Percentiles rank a stretch among this genome's conserved stretches.
These are phyloP conservation scores for Cephalopachus bancanus DNA, from an alignment of 2,797 vertebrate species.

Conservation along the genomic window DNA sequence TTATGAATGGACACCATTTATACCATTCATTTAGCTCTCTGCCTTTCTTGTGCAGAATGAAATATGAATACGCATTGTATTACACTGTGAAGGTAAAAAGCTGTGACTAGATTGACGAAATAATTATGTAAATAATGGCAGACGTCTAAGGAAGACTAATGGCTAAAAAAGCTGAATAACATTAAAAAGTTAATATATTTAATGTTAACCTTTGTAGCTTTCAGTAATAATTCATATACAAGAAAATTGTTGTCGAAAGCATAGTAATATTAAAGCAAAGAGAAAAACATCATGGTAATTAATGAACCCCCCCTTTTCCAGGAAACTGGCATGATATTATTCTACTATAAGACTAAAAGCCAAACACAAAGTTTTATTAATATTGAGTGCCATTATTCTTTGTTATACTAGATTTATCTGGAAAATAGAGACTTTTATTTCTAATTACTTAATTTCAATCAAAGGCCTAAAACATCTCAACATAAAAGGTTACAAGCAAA, in stretches of 20 bases:
- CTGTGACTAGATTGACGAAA: slow-evolving; percentile 83
- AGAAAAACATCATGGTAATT: slow-evolving; percentile 71
- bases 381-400: slow-evolving; percentile 52
- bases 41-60: slow-evolving; percentile 53
- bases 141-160: slow-evolving; percentile 77
- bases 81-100: slow-evolving; percentile 72
- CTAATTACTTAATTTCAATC: slow-evolving; percentile 42
- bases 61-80: slow-evolving; percentile 76
- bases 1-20: slow-evolving; percentile 67
- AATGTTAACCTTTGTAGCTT: slow-evolving; percentile 76
- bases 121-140: slow-evolving; percentile 83
- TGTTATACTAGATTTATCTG: slow-evolving; percentile 44
- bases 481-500: background rate
- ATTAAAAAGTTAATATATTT: slow-evolving; percentile 83
- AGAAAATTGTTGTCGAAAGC: slow-evolving; percentile 79
- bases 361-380: slow-evolving; percentile 76
- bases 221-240: slow-evolving; percentile 71
- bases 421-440: slow-evolving; percentile 34
- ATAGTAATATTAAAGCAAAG: slow-evolving; percentile 68
- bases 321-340: slow-evolving; percentile 78
- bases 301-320: slow-evolving; percentile 75
- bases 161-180: slow-evolving; percentile 78
- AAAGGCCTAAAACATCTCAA: background rate
- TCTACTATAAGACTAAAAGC: slow-evolving; percentile 75
- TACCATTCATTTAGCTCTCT: slow-evolving; percentile 11